These are phyloP conservation scores for Lepus oiostolus DNA, from an alignment of 2,797 vertebrate species.

Conservation along the genomic window DNA sequence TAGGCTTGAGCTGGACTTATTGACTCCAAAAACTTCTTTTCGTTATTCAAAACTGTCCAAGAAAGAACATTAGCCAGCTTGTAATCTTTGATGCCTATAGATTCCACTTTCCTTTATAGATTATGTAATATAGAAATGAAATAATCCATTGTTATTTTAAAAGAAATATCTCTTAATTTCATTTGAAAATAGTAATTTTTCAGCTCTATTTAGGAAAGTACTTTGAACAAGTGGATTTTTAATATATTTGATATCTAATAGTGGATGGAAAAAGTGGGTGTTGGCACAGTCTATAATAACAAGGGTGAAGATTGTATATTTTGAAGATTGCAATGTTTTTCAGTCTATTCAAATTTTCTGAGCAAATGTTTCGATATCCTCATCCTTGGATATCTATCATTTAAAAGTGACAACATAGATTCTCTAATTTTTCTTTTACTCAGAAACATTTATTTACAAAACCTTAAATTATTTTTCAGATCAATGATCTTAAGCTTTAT, in stretches of 20 bases:
- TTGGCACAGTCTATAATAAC: background rate
- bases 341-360: constrained; percentile 38
- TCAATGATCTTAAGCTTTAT: constrained; percentile 10
- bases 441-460: constrained; percentile 22
- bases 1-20: background rate
- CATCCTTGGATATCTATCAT: constrained; percentile 31
- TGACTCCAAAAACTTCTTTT: background rate
- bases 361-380: constrained; percentile 20
- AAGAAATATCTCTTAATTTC: constrained; percentile 35
- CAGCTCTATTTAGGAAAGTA: background rate
- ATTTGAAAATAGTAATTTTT: constrained; percentile 11
- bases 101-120: constrained; percentile 14
- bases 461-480: constrained; percentile 44
- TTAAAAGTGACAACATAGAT: constrained; percentile 31
- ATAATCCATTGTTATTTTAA: background rate
- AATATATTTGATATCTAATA: constrained; percentile 24
- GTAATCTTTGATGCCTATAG: background rate
- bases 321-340: background rate
- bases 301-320: background rate
- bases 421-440: constrained; percentile 24
- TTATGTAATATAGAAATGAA: background rate
- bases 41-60: background rate
- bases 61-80: background rate
- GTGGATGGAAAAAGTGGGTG: background rate
- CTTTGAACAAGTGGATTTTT: constrained; percentile 19